phyloP scores from a whole-genome alignment of 2,888 invertebrate genomes.

The Eilema caniola region DNA sequence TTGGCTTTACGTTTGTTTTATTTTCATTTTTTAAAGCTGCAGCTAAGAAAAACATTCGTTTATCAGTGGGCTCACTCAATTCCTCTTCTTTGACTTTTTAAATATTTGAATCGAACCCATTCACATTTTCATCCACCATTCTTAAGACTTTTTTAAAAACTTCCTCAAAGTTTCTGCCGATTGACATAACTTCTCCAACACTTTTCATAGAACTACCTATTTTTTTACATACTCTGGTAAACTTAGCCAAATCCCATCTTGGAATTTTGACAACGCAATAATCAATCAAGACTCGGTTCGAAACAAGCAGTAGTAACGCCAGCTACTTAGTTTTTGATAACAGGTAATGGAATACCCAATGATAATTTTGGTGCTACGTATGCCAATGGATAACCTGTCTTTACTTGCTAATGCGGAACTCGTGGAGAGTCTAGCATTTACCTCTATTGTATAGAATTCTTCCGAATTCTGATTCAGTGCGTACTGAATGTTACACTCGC shows the following conservation, averaged over 20 bases:
- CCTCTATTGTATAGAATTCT: slow-evolving; percentile 97
- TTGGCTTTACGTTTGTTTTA: slow-evolving; percentile 89
- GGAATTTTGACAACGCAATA: slow-evolving; percentile 99
- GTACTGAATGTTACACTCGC: slow-evolving; percentile 99
- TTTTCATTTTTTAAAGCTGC: slow-evolving; percentile 93
- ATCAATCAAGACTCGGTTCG: slow-evolving; percentile 99
- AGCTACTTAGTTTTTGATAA: slow-evolving; percentile 97
- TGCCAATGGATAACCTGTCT: slow-evolving; percentile 99
- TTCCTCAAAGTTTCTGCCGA: slow-evolving; percentile 99
- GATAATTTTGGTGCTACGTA: slow-evolving; percentile 99
- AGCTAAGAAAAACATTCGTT: slow-evolving; percentile 98
- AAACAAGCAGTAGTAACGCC: slow-evolving; percentile 99
- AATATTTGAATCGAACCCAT: slow-evolving; percentile 97
- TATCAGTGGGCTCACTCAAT: slow-evolving; percentile 97
- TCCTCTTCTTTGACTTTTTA: slow-evolving; percentile 93
- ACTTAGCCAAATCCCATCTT: slow-evolving; percentile 98
- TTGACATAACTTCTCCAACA: slow-evolving; percentile 99
- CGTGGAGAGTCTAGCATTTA: slow-evolving; percentile 98
- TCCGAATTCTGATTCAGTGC: slow-evolving; percentile 97
- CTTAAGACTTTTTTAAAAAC: slow-evolving; percentile 99
- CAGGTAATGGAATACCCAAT: slow-evolving; percentile 93
- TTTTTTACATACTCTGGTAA: slow-evolving; percentile 97
- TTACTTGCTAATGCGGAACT: slow-evolving; percentile 99
- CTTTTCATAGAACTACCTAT: slow-evolving; percentile 99
- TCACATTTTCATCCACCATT: slow-evolving; percentile 98